These are phyloP conservation scores for Champsocephalus esox DNA, from an alignment of 2,797 vertebrate genomes.

Conservation along the genomic window DNA sequence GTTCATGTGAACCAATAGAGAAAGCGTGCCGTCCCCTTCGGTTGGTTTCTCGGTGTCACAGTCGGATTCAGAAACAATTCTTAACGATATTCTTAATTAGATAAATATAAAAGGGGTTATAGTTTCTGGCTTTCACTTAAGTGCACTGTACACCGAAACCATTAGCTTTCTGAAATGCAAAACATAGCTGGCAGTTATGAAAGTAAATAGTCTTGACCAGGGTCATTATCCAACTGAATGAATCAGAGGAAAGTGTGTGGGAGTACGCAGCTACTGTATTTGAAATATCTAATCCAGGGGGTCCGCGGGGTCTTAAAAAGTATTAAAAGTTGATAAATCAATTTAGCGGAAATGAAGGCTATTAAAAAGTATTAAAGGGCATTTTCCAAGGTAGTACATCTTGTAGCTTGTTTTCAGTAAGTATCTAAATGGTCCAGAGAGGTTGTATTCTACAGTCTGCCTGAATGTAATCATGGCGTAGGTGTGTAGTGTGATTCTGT, in stretches of 20 bases:
- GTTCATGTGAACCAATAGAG: background rate
- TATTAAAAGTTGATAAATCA: too few relatives aligned
- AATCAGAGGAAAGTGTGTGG: background rate
- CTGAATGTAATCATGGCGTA: too few relatives aligned
- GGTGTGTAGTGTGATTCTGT: too few relatives aligned
- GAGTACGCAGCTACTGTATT: constrained; percentile 1
- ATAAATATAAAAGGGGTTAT: background rate
- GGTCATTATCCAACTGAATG: background rate
- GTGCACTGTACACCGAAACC: background rate
- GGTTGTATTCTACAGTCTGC: too few relatives aligned
- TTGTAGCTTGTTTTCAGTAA: too few relatives aligned
- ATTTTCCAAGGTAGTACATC: too few relatives aligned
- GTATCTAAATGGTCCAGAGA: too few relatives aligned
- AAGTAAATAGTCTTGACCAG: constrained; percentile 5
- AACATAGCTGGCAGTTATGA: background rate
- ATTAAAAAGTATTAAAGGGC: too few relatives aligned
- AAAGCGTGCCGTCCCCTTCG: background rate
- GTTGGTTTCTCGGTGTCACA: too few relatives aligned
- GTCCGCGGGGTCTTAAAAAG: too few relatives aligned
- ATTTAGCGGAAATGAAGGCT: too few relatives aligned
- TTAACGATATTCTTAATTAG: too few relatives aligned
- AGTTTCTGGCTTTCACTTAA: background rate
- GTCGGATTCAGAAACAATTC: background rate
- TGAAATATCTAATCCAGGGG: background rate
- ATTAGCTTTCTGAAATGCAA: background rate